Evolutionary conservation across 2,113 vertebrate genomes (phyloP).

Genomic region (Falco punctatus): DNA sequence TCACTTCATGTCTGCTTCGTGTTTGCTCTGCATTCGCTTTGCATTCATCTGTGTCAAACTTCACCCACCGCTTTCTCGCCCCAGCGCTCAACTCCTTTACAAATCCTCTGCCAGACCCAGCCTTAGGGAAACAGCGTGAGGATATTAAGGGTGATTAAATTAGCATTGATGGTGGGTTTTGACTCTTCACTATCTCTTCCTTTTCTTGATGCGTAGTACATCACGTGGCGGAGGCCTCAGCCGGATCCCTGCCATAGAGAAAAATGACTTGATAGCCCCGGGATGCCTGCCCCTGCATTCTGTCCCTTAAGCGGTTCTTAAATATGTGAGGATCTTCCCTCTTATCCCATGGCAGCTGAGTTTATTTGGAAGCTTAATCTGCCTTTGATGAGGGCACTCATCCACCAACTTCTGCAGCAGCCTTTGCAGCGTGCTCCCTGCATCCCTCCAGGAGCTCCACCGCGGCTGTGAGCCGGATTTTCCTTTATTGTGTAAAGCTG

Average conservation of each 20-base stretch:
- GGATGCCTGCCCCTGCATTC: background rate
- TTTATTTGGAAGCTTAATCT: background rate
- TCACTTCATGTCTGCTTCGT: accelerated
- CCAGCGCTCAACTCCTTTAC: background rate
- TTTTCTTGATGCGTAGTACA: background rate
- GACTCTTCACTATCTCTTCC: background rate
- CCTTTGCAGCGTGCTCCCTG: background rate
- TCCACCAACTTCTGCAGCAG: background rate
- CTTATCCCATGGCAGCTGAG: background rate
- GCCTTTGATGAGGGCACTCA: background rate
- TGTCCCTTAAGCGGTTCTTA: accelerated
- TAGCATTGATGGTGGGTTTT: background rate
- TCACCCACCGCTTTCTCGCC: background rate
- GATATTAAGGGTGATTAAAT: background rate
- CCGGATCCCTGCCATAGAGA: background rate
- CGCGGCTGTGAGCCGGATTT: background rate
- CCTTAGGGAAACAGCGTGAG: background rate
- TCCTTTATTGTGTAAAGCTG: constrained; percentile 8
- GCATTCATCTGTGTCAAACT: background rate
- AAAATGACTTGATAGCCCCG: background rate
- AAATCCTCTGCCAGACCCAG: background rate
- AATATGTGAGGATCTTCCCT: background rate
- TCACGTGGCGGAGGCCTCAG: background rate
- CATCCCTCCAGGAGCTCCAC: background rate
- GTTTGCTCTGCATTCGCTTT: background rate